Evolutionary conservation across 2,797 vertebrate genomes (phyloP).

Genomic region (Chaetodon trifasciatus): DNA sequence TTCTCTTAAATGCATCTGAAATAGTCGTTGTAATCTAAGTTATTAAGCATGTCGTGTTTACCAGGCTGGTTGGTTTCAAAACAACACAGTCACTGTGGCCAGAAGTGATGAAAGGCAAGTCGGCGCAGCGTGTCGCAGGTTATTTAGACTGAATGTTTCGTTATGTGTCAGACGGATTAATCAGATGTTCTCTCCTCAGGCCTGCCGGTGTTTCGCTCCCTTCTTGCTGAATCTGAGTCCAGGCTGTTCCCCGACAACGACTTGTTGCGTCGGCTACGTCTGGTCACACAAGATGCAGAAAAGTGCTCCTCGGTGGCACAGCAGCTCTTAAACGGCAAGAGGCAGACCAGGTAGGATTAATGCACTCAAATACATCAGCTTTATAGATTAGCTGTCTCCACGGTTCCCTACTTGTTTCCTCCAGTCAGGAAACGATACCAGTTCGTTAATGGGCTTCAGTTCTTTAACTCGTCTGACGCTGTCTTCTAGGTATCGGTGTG

Average conservation of each 20-base stretch:
- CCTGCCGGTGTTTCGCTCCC: constrained; percentile 89
- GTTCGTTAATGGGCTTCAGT: constrained; percentile 13
- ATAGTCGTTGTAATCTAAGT: neutral
- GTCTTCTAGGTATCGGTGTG: constrained; percentile 89
- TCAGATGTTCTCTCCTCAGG: constrained; percentile 77
- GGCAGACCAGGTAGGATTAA: constrained; percentile 90
- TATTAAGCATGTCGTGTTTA: neutral
- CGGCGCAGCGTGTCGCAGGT: neutral
- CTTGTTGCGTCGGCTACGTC: constrained; percentile 90
- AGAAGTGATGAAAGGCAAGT: neutral
- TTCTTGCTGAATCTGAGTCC: constrained; percentile 92
- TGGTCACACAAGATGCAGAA: constrained; percentile 93
- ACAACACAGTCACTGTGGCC: neutral
- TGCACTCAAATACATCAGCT: neutral
- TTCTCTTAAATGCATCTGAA: no score
- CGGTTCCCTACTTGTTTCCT: neutral
- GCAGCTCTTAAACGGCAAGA: constrained; percentile 94
- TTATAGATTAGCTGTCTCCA: neutral
- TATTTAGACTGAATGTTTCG: neutral
- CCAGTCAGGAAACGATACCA: neutral
- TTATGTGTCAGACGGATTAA: constrained; percentile 21
- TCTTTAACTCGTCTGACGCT: neutral
- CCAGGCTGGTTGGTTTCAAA: neutral
- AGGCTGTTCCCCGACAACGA: constrained; percentile 94
- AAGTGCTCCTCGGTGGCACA: constrained; percentile 94